Evolutionary conservation across 2,888 invertebrate species (phyloP).

Genomic region (Heteropelma amictum): DNA sequence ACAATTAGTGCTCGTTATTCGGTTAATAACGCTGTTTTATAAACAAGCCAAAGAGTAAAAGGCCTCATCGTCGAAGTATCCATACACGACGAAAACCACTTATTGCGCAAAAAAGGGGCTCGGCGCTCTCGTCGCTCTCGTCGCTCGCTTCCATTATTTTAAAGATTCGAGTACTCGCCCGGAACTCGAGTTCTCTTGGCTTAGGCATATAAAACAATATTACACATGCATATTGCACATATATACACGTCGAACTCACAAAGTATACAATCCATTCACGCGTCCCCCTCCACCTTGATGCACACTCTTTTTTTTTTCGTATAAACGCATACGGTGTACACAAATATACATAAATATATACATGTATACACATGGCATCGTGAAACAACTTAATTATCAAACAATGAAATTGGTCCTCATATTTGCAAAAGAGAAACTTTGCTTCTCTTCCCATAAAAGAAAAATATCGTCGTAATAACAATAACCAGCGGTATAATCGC

Average conservation of each 20-base stretch:
- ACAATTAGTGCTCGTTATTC: conserved; percentile 71
- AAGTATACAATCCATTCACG: not conserved
- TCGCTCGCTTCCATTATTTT: conserved; percentile 67
- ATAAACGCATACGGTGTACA: no score
- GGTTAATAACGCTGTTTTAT: conserved; percentile 70
- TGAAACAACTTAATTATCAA: conserved; percentile 15
- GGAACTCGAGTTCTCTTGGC: conserved; percentile 48
- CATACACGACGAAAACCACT: conserved; percentile 38
- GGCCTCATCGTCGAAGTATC: conserved; percentile 5
- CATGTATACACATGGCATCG: conserved; percentile 12
- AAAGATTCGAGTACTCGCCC: conserved; percentile 64
- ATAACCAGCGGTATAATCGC: conserved; percentile 20
- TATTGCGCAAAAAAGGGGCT: conserved; percentile 40
- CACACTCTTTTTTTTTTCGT: no score
- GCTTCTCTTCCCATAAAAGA: not conserved
- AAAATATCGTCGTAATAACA: not conserved
- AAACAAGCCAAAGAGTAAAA: conserved; percentile 55
- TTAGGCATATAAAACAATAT: conserved; percentile 24
- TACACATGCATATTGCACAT: not conserved
- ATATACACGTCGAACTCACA: not conserved
- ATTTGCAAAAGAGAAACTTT: conserved; percentile 1
- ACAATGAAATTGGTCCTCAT: conserved; percentile 26
- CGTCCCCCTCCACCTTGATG: conserved; percentile 3
- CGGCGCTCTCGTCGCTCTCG: conserved; percentile 15
- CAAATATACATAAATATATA: not conserved